Base-by-base conservation (phyloP, 2,888 invertebrate species). In the Andrena fulva region DNA sequence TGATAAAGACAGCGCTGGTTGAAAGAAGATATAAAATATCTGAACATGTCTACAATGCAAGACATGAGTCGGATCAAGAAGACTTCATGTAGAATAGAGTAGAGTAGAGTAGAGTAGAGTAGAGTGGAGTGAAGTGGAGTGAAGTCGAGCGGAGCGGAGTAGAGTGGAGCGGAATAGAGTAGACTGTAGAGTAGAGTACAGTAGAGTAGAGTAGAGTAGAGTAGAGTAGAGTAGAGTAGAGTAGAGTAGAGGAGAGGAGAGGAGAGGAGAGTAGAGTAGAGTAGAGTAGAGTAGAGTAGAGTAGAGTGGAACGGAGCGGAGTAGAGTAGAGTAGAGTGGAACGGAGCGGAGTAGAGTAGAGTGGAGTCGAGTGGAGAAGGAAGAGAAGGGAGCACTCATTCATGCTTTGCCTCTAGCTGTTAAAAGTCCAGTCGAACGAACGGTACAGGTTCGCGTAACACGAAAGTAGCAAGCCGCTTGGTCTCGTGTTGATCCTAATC, bases 381-480 rank as follows among this genome's bases (percentile, higher is more conserved):
- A 63, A 80, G 68, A 77, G 82, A 92, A 90, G 93, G 93, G 92
- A 91, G 92, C 90, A 92, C 91, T 93, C 93, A 93, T 93, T 93
- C 93, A 93, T 93, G 92, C 91, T 93, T 93, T 92, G 92, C 92
- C 91, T 91, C 90, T 91, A 89, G 91, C 92, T 91, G 80, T 87
- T 91, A 91, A 90, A 92, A 92, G 92, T 92, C 91, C 93, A 93
- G 93, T 92, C 91, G 90, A 92, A 89, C 90, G 87, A 85, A 90
- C 90, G 90, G 91, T 92, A 91, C 91, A 92, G 91, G 92, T 92
- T 91, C 89, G 92, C 90, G 91, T 90, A 89, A 87, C 91, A 89
- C 90, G 85, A 78, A 82, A 76, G 74, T 62, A 66, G 77, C 60
- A 35, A 50, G 33, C 29, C 54, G 63, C 56, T 77, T 31, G 64